These are phyloP conservation scores for Polypedilum pembai DNA, from an alignment of 1,140 invertebrate species.

Conservation along the genomic window DNA sequence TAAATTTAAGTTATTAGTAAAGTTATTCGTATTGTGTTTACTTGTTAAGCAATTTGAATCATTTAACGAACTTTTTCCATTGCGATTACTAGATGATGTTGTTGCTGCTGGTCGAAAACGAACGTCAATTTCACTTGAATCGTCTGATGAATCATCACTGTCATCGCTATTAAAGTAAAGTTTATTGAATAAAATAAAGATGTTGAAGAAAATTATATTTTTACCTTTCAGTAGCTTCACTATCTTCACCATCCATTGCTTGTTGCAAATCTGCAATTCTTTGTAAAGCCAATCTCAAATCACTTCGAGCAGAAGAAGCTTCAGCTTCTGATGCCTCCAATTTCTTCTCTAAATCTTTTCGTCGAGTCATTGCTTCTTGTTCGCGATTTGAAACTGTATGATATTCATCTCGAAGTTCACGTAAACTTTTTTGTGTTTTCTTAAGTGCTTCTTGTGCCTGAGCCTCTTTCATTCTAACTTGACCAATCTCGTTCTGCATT, in stretches of 20 bases:
- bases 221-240: constrained; percentile 57
- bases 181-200: neutral
- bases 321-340: constrained; percentile 59
- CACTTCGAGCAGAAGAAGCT: constrained; percentile 54
- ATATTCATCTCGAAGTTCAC: constrained; percentile 67
- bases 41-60: constrained; percentile 11
- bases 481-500: constrained; percentile 62
- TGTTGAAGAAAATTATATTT: neutral
- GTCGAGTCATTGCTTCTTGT: constrained; percentile 59
- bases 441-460: constrained; percentile 66
- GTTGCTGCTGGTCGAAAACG: constrained; percentile 10
- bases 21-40: constrained; percentile 22
- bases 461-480: constrained; percentile 62
- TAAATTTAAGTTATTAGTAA: constrained; percentile 21
- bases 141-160: neutral
- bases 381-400: constrained; percentile 57
- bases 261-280: constrained; percentile 76
- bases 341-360: constrained; percentile 61
- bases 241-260: constrained; percentile 70
- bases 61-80: constrained; percentile 24
- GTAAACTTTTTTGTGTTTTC: constrained; percentile 58
- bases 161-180: neutral
- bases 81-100: neutral
- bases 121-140: constrained; percentile 17
- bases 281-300: constrained; percentile 71